Evolutionary conservation across 2,113 vertebrate species (phyloP), one percentile per base, ranked within the genome.

Genomic region (Hepsetus odoe): DNA sequence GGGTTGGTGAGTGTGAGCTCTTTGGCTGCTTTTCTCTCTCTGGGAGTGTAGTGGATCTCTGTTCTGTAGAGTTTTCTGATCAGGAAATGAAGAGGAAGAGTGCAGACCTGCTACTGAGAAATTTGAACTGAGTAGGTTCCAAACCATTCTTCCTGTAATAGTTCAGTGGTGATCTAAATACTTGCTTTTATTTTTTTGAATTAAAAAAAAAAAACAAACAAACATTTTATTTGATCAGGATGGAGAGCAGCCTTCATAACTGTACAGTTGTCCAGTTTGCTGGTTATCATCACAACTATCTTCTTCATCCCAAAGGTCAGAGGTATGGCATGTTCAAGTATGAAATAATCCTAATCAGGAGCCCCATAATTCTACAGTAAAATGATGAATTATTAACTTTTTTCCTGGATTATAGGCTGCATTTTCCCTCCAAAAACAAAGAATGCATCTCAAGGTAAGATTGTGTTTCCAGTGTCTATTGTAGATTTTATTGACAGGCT

Each of bases 11-110:
- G 28, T 28, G 58, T 79, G 42, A 79, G 33, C 2, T 58, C 35
- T 18, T n/a, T 72, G 76, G 76, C 28, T 72, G 30, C 42, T 79
- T 30, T 11, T 35, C 44, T 64, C 58, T 53, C n/a, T 58, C 30
- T 79, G 56, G 20, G 44, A 40, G 35, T 79, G 20, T 32, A 72
- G 55, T 79, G 76, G 76, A 68, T 79, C 40, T 72, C 68, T 79
- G 76, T 35, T 59, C 40, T 62, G 68, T 79, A 28, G 59, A n/a
- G 72, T 69, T 72, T 32, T 64, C 68, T 64, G 56, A 53, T 30
- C 16, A 61, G 67, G 44, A 30, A 42, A 64, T 28, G 42, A 72
- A 9, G 18, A 30, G 22, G 76, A 12, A 72, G 76, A 14, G 24
- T 79, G 18, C n/a, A n/a, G n/a, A n/a, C n/a, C 30, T 35, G 26